A percentile compares a stretch with the other conserved stretches of the same genome.
phyloP scores from a whole-genome alignment of 2,797 vertebrate species.

The Podargus strigoides region DNA sequence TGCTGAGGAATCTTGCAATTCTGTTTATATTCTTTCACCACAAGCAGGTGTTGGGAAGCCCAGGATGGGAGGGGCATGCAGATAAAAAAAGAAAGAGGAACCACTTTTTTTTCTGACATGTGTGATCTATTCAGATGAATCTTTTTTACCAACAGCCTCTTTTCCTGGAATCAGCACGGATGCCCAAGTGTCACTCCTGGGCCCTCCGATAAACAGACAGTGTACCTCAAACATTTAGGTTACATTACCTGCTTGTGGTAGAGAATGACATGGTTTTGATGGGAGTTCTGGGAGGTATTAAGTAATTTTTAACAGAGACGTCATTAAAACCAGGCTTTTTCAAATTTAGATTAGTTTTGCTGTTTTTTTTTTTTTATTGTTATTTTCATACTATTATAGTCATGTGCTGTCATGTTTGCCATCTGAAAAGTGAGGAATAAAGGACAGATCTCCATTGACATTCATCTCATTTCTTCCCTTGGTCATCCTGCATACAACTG shows the following conservation, averaged over 20 bases:
- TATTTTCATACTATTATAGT: background rate
- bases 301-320: background rate
- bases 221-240: background rate
- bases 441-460: background rate
- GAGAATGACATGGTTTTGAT: background rate
- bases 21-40: constrained; percentile 3
- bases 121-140: constrained; percentile 19
- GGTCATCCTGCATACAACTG: background rate
- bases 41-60: constrained; percentile 40
- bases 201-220: background rate
- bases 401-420: background rate
- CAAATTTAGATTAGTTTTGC: background rate
- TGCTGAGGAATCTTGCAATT: constrained; percentile 22
- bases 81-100: constrained; percentile 41
- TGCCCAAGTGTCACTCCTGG: background rate
- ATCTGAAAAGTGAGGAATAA: background rate
- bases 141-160: constrained; percentile 1
- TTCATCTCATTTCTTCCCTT: background rate
- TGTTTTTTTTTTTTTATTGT: background rate
- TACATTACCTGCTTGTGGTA: background rate
- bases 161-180: constrained; percentile 37
- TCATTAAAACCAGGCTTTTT: background rate
- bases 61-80: background rate
- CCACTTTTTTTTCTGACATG: background rate
- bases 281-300: background rate